Base-by-base conservation (phyloP, 2,113 vertebrate species). In the Phyllopteryx taeniolatus region DNA sequence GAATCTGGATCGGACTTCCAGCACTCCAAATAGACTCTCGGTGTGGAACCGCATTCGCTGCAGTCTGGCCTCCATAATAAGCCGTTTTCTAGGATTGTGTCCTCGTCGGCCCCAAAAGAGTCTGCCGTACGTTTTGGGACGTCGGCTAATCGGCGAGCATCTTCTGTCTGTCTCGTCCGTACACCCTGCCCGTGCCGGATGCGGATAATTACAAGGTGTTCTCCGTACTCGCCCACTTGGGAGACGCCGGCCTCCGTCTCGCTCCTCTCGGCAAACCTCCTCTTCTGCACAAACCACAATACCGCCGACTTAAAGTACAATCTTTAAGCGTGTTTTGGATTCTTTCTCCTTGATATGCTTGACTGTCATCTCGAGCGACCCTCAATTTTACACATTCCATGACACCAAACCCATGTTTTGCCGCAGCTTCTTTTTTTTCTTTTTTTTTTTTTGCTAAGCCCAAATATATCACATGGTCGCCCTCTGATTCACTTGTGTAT, bases 141-240 rank as follows among this genome's bases (percentile, higher is more conserved):
- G 67, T 67, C 11, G 57, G 68, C 79, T 84, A n/a, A 70, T 90
- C 64, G 67, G 14, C 70, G 70, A 76, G 76, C 72, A 20, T 79
- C 46, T 70, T 82, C 67, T 57, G 82, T 86, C 79, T 67, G 20
- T 81, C 56, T 74, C 68, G 78, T 60, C 74, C 82, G 80, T 73
- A 73, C 51, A 22, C 80, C 73, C 84, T 84, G 76, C 84, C 86
- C 82, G 83, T 85, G 83, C n/a, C 85, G 85, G 91, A 91, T 88
- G 86, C 85, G 77, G 82, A 86, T 91, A 91, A 92, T 92, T 91
- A 92, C 71, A 91, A 91, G 90, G 85, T 91, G 89, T 79, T 84
- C 73, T 43, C 79, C 70, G 72, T 76, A 76, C 31, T 56, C 79
- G 72, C 82, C 88, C 83, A 85, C 88, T 88, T 84, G 72, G 74